Conservation (phyloP, 1,140 invertebrate genomes). For the Heliconius melpomene region DNA sequence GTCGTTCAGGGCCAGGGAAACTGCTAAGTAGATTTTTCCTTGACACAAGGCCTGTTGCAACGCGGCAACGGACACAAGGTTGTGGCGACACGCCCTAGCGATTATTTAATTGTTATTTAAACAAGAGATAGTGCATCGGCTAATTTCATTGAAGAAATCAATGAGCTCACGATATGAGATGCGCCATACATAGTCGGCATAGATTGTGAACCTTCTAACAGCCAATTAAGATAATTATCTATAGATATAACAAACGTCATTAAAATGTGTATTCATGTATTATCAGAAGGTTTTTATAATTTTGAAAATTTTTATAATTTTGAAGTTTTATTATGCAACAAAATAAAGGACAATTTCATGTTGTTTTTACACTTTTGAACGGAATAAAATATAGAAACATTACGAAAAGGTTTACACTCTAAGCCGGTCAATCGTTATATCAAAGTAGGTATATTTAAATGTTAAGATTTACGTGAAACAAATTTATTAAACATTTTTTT, state of each 20-base stretch:
- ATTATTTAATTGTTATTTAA: conserved; percentile 80
- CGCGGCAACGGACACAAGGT: conserved; percentile 74
- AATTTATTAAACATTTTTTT: not conserved
- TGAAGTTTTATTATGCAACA: too few relatives aligned
- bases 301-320: too few relatives aligned
- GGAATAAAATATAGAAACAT: too few relatives aligned
- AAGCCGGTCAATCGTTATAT: not conserved
- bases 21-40: conserved; percentile 78
- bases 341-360: too few relatives aligned
- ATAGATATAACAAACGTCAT: too few relatives aligned
- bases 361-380: not conserved
- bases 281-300: too few relatives aligned
- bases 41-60: conserved; percentile 78
- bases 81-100: conserved; percentile 74
- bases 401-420: too few relatives aligned
- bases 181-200: not conserved
- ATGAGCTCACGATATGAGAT: not conserved
- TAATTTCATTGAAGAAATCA: not conserved
- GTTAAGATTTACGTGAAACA: not conserved
- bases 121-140: conserved; percentile 58
- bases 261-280: too few relatives aligned
- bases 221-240: too few relatives aligned
- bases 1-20: conserved; percentile 73
- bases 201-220: too few relatives aligned
- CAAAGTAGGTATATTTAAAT: not conserved